phyloP scores from a whole-genome alignment of 2,888 invertebrate genomes.

The Tetranychus piercei region DNA sequence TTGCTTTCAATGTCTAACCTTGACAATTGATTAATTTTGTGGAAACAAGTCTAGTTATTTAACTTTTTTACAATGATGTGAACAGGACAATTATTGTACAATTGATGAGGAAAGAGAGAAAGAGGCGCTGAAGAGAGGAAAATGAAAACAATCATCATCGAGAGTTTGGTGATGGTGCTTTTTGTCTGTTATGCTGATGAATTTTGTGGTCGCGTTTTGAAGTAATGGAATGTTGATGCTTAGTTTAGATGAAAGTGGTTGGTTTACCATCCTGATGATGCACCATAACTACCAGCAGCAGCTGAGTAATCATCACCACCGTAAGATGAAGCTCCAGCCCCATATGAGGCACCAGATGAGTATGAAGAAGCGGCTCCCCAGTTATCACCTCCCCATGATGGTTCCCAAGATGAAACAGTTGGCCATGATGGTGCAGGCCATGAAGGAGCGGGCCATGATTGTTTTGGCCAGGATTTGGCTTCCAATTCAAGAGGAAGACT shows the following conservation, averaged over 20 bases:
- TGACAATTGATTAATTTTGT: not conserved
- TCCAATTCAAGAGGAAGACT: slow-evolving; percentile 5
- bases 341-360: slow-evolving; percentile 1
- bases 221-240: not conserved
- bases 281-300: not conserved
- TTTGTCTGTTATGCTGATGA: not conserved
- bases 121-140: not conserved
- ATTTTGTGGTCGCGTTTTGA: not conserved
- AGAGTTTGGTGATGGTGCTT: not conserved
- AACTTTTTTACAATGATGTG: not conserved
- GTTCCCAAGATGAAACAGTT: not conserved
- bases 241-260: not conserved
- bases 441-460: not conserved
- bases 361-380: not conserved
- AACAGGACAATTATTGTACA: not conserved
- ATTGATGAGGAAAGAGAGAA: not conserved
- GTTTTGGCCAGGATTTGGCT: slow-evolving; percentile 8
- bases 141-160: not conserved
- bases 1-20: not conserved
- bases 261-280: not conserved
- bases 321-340: not conserved
- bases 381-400: slow-evolving; percentile 7
- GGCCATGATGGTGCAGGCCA: slow-evolving; percentile 6
- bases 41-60: not conserved
- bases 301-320: not conserved